Percentiles rank a stretch among this genome's conserved stretches.
Conservation (phyloP, 2,797 vertebrate genomes). For the Meda fulgida region DNA sequence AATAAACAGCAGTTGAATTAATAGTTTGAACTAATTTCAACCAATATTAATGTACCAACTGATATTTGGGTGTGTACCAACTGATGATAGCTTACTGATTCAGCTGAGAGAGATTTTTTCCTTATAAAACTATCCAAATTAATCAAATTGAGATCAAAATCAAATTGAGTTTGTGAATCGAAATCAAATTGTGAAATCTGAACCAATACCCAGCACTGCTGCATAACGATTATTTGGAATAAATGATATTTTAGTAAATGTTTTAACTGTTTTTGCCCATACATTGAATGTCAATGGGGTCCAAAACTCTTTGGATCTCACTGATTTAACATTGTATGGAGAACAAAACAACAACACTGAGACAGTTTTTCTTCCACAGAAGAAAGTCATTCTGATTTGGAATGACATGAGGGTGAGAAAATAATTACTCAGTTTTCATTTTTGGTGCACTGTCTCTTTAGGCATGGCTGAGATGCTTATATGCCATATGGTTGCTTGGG, state of each 20-base stretch:
- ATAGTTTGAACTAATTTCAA: neutral
- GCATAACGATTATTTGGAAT: neutral
- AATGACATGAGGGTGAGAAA: neutral
- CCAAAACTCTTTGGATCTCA: neutral
- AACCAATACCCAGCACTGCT: neutral
- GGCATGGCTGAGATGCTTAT: neutral
- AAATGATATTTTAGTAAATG: neutral
- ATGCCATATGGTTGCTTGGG: neutral
- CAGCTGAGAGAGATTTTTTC: neutral
- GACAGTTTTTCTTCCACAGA: no score
- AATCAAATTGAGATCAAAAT: neutral
- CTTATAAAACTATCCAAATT: neutral
- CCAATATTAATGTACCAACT: neutral
- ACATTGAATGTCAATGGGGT: neutral
- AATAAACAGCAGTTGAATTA: neutral
- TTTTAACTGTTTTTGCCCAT: neutral
- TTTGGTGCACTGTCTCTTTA: constrained; percentile 15
- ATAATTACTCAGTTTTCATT: neutral
- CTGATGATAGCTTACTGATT: neutral
- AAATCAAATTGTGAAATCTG: neutral
- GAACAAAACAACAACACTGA: neutral
- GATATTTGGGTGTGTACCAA: no score
- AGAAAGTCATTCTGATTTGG: neutral
- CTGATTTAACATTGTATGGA: neutral
- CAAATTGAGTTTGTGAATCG: neutral